Evolutionary conservation across 2,113 vertebrate genomes (phyloP), one percentile per base, ranked within the genome.

Genomic region (Atherinomorus stipes): DNA sequence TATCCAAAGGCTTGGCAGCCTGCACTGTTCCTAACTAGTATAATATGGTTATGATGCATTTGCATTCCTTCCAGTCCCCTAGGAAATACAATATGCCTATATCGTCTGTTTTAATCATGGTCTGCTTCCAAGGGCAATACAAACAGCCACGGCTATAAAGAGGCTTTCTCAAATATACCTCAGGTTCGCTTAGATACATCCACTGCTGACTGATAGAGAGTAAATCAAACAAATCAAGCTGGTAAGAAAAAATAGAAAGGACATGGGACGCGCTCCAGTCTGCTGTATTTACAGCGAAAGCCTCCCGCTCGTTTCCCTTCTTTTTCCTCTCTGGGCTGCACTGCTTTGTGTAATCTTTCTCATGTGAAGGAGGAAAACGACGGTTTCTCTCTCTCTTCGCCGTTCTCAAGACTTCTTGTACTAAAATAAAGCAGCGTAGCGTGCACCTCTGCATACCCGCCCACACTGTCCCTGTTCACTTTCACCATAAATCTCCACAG

Each of bases 21-120:
- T 25, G 9, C 56, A 37, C 44, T 12, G 52, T 78, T 86, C 74
- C 80, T 89, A 91, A 93, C 87, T 82, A 78, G 62, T 85, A 82
- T 90, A 93, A 92, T 92, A 93, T 89, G 86, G 90, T 89, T 92
- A 92, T 90, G 90, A 94, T 93, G 89, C 88, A 92, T 93, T 91
- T 88, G 81, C 91, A 91, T 93, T 94, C 89, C 86, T 93, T 88
- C 90, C 85, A 85, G 78, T 88, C 89, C 89, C 88, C 76, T 19
- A 86, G 88, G 91, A 93, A 94, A 93, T 80, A 83, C 85, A 87
- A 93, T 93, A 90, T 47, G 84, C 80, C 81, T 85, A 80, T 94
- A 92, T 93, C 89, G 89, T 79, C 85, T 61, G 89, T 89, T 93
- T 92, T 91, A 91, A 91, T 93, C 91, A 88, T 53, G 64, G 58